Conservation (phyloP, 2,113 vertebrate genomes). For the Paramisgurnus dabryanus region DNA sequence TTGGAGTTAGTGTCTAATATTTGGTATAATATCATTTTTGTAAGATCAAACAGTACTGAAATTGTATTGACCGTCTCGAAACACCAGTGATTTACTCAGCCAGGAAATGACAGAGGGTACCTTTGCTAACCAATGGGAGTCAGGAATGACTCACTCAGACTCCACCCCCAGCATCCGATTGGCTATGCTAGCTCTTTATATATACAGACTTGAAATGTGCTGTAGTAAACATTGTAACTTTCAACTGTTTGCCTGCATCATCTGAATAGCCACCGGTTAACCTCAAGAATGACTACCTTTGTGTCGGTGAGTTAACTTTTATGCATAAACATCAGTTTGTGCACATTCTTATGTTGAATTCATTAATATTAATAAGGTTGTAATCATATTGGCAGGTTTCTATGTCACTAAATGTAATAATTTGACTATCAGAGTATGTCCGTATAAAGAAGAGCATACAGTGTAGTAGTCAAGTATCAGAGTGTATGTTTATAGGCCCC, state of each 20-base stretch:
- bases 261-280: slow-evolving; percentile 23
- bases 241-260: slow-evolving; percentile 16
- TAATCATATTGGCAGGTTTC: too few relatives aligned
- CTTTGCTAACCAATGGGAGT: slow-evolving; percentile 3
- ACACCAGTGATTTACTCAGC: too few relatives aligned
- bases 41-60: too few relatives aligned
- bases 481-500: neutral
- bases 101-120: neutral
- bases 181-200: slow-evolving; percentile 49
- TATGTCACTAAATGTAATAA: too few relatives aligned
- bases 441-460: neutral
- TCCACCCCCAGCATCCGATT: slow-evolving; percentile 60
- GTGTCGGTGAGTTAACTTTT: slow-evolving; percentile 53
- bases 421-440: neutral
- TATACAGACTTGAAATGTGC: slow-evolving; percentile 19
- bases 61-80: too few relatives aligned
- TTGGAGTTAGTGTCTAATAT: too few relatives aligned
- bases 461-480: neutral
- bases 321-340: neutral
- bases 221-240: slow-evolving; percentile 59
- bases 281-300: slow-evolving; percentile 54
- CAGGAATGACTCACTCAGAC: neutral
- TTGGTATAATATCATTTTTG: too few relatives aligned
- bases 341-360: neutral
- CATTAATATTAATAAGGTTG: neutral